phyloP scores from a whole-genome alignment of 2,797 vertebrate genomes.

The Setipinna tenuifilis region DNA sequence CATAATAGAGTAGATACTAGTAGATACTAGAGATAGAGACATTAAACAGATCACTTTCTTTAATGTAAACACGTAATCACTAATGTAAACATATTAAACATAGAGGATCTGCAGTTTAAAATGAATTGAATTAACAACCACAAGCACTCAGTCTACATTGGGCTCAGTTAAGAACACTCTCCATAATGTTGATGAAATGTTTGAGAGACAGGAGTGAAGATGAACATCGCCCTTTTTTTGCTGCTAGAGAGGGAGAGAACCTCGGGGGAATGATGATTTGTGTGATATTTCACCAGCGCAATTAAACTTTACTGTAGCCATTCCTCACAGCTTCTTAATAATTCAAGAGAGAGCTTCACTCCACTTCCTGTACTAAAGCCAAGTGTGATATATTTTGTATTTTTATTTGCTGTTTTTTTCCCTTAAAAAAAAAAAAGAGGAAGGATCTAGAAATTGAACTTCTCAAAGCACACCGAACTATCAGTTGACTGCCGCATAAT shows the following conservation, averaged over 20 bases:
- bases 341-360: background rate
- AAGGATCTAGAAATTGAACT: slow-evolving; percentile 7
- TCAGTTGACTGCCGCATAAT: background rate
- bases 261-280: background rate
- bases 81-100: background rate
- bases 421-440: background rate
- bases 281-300: slow-evolving; percentile 10
- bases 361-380: background rate
- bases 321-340: background rate
- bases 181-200: background rate
- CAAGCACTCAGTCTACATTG: background rate
- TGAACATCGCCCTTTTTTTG: background rate
- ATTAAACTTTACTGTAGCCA: background rate
- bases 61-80: background rate
- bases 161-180: background rate
- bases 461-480: background rate
- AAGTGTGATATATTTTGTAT: background rate
- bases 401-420: slow-evolving; percentile 1
- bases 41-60: too few relatives aligned
- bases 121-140: background rate
- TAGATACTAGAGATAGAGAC: too few relatives aligned
- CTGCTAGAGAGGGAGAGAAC: background rate
- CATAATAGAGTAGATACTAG: too few relatives aligned
- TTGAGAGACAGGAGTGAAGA: background rate
- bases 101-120: slow-evolving; percentile 9